These are phyloP conservation scores for Dendrolimus houi DNA, from an alignment of 2,888 invertebrate species.

Conservation along the genomic window DNA sequence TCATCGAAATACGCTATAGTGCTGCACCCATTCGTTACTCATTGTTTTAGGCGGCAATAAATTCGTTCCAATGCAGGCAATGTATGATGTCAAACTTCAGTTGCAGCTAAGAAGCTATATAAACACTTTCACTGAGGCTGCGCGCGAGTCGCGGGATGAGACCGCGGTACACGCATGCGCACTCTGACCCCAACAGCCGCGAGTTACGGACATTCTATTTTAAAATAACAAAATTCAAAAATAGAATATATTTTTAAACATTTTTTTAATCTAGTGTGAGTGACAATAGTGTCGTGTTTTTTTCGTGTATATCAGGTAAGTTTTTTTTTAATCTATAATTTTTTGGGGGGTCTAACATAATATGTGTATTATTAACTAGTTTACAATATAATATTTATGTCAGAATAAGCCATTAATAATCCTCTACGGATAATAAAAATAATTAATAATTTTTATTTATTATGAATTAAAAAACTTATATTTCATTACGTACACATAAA, in stretches of 20 bases:
- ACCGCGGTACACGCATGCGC: conserved; percentile 45
- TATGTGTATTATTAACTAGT: neutral
- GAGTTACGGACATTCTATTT: conserved; percentile 19
- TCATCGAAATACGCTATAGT: conserved; percentile 12
- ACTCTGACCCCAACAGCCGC: conserved; percentile 60
- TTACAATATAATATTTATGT: too few species aligned
- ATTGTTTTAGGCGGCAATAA: conserved; percentile 26
- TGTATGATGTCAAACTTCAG: conserved; percentile 37
- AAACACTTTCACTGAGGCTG: conserved; percentile 62
- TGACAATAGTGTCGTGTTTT: conserved; percentile 53
- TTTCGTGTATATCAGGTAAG: conserved; percentile 56
- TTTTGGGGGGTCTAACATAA: neutral
- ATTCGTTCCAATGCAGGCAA: conserved; percentile 21
- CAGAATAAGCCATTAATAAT: too few species aligned
- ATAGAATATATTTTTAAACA: conserved; percentile 12
- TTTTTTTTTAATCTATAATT: conserved; percentile 12
- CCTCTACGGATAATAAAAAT: too few species aligned
- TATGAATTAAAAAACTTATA: too few species aligned
- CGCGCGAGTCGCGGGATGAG: conserved; percentile 61
- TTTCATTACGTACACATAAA: too few species aligned
- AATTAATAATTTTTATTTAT: too few species aligned
- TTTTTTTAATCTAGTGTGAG: conserved; percentile 31
- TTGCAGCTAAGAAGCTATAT: conserved; percentile 64
- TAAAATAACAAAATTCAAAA: conserved; percentile 1
- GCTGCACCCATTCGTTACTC: conserved; percentile 23